These are phyloP conservation scores for Uloborus plumipes DNA, from an alignment of 2,888 invertebrate genomes.

Conservation along the genomic window DNA sequence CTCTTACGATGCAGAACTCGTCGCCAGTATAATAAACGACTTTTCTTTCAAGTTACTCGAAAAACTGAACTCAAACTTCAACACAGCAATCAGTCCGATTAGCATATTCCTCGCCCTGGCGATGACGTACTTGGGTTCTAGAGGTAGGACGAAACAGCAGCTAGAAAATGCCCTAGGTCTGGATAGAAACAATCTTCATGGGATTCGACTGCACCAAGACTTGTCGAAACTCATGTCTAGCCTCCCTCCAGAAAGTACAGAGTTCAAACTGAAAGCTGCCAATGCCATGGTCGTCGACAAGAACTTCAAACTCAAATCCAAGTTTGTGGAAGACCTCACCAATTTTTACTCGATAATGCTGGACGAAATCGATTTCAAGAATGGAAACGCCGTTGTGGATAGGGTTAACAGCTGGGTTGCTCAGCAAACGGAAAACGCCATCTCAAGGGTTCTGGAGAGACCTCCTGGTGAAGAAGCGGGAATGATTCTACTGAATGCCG, in stretches of 20 bases:
- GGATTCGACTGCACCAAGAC: constrained; percentile 19
- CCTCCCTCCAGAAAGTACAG: not conserved
- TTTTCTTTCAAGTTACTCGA: constrained; percentile 3
- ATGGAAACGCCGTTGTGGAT: not conserved
- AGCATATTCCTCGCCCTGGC: constrained; percentile 71
- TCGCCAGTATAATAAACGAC: not conserved
- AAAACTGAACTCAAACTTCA: not conserved
- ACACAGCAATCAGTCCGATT: constrained; percentile 70
- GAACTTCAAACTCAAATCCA: not conserved
- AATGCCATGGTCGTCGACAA: constrained; percentile 7
- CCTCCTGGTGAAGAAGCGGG: not conserved
- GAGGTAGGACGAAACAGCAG: constrained; percentile 69
- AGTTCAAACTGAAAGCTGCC: constrained; percentile 1
- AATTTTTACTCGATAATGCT: not conserved
- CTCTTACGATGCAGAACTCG: not conserved
- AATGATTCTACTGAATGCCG: constrained; percentile 19
- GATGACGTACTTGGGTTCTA: constrained; percentile 71
- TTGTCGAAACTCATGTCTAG: constrained; percentile 5
- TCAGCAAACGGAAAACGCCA: constrained; percentile 14
- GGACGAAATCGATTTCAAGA: constrained; percentile 5
- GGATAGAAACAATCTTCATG: not conserved
- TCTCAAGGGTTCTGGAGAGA: constrained; percentile 1
- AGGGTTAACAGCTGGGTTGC: constrained; percentile 21
- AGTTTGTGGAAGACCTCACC: not conserved
- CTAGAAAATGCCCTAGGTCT: constrained; percentile 67